Evolutionary conservation across 2,888 invertebrate genomes (phyloP), one percentile per base, ranked within the genome.

Genomic region (Gymnocheta viridis): DNA sequence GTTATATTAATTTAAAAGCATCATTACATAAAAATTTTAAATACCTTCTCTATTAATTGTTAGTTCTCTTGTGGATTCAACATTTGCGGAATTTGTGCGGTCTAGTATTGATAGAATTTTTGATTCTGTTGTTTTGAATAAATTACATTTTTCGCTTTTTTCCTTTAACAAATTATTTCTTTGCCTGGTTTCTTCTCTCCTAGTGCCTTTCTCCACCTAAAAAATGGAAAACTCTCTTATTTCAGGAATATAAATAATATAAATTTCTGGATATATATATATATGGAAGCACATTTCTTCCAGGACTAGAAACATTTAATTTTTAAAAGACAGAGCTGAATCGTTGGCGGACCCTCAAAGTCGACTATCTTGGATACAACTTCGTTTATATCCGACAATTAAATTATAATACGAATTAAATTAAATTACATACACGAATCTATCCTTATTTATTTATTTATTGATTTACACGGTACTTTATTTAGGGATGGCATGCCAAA

Each of bases 111-210:
- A 58, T 4, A 35, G 22, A 44, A 32, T 5, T 72, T 58, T 72
- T 22, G 32, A 47, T 9, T 60, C 72, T n/a, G 29, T 4, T 47
- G 32, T 58, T 47, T 72, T 60, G 22, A 32, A 72, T n/a, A 47
- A 14, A 72, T 47, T 32, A 47, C 58, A 58, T 60, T 58, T 60
- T 47, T 24, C 58, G 29, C 32, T 58, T 47, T 22, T 22, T 58
- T 47, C 58, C 32, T 72, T 60, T 47, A 60, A 32, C 14, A 72
- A 60, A 47, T 44, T 44, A 44, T 54, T 66, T 38, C n/a, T 54
- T 54, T 44, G 74, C n/a, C 74, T 17, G 27, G 29, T 54, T 22
- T 66, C 64, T n/a, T 64, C 74, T 76, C 74, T 76, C 74, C 74
- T 54, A 41, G 10, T 44, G 44, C 64, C 51, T 73, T 51, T 62